Base-by-base conservation (phyloP, 2,797 vertebrate genomes). In the Morelia viridis region DNA sequence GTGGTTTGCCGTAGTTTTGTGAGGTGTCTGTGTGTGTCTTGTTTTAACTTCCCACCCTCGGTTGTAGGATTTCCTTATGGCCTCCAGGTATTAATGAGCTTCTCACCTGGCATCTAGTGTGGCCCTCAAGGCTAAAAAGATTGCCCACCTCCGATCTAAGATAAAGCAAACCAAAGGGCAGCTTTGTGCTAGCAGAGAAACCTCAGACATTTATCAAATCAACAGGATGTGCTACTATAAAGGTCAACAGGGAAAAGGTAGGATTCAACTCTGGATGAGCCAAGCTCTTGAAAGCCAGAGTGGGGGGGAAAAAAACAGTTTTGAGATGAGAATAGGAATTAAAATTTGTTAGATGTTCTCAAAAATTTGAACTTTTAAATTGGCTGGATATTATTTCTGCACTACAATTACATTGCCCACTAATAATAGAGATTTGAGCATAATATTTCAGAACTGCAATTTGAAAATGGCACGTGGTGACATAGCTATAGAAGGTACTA, bases 391-490 rank as follows among this genome's bases (percentile, higher is more conserved):
- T 87, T 87, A 87, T 61, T 58, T 83, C 62, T 91, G 89, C 56
- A 56, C 76, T 53, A 84, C 35, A 68, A 68, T 93, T 83, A 92
- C 58, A 41, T 83, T 92, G 50, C 65, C 58, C 87, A 26, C 85
- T 92, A 92, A 83, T 68, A 90, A 83, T 90, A 71, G 65, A 22
- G 62, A 87, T 64, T 92, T 87, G 68, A 60, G 68, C 68, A 57
- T 64, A 87, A 50, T 64, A 76, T 61, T 90, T 92, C 85, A 90
- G 85, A 90, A 83, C 15, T 87, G 58, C 85, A 65, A n/a, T 92
- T 92, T 90, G 85, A 83, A 92, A 92, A 92, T 90, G 92, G 85
- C 68, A 90, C 83, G 68, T 90, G 89, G 92, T 90, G 85, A 90
- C 89, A 92, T 35, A 87, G 68, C 58, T 83, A n/a, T 31, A 56